Base-by-base conservation (phyloP, 2,113 vertebrate genomes). In the Bos javanicus region DNA sequence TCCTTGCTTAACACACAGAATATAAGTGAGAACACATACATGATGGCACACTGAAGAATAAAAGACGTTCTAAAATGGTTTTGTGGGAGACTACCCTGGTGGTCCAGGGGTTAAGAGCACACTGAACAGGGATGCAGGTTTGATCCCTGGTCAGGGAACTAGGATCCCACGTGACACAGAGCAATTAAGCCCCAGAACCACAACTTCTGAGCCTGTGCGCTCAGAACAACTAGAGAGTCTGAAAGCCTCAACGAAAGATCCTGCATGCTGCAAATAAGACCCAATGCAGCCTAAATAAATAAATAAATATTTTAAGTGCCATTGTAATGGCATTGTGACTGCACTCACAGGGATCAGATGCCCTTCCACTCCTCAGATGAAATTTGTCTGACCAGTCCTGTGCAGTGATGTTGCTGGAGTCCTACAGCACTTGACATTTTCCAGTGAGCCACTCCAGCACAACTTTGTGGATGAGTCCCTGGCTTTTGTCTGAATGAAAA, bases 201-300 rank as follows among this genome's bases (percentile, higher is more conserved):
- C 39, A 14, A 76, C 39, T 43, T 39, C 5, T 39, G n/a, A 23
- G 19, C n/a, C 67, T 23, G 19, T 71, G 67, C 0, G 1, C 39
- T 23, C 39, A 39, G 39, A 39, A 43, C 23, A 76, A 26, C 23
- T 3, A 26, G 71, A 74, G 71, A 76, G 36, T 76, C 71, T 76
- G 39, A 43, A 26, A 76, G 23, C 39, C 12, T 43, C 71, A 8
- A 43, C 2, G 1, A 76, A 76, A 76, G 71, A 76, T 15, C 39
- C 23, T 43, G 23, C 0, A 0, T 26, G 23, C 23, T 43, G 23
- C 71, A 26, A 43, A 25, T 43, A 76, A 43, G 71, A 43, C 39
- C 23, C 71, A 43, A 76, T 26, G 71, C 71, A 76, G 39, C 71
- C 39, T 14, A 43, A 43, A 76, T 76, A 74, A 74, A 14, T 74